Evolutionary conservation across 2,113 vertebrate species (phyloP).

Genomic region (Tamias sibiricus): DNA sequence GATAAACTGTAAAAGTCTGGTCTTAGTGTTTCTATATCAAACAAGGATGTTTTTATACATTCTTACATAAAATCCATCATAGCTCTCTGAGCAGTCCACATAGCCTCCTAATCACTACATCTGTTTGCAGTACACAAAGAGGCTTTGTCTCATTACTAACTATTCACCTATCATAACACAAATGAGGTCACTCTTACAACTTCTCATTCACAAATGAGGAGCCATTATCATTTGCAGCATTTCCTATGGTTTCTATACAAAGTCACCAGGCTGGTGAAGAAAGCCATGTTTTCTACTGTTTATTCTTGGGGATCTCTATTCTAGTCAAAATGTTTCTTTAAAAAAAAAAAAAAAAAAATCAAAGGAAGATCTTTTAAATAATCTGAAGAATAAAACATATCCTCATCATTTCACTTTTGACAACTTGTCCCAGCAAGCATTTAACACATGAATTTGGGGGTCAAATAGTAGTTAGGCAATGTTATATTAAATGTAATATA

Average conservation of each 20-base stretch:
- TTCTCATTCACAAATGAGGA: background rate
- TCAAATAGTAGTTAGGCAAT: background rate
- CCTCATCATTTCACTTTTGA: background rate
- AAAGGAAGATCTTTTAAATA: background rate
- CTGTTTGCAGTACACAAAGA: background rate
- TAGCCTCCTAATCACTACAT: background rate
- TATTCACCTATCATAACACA: background rate
- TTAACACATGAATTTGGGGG: conserved; percentile 46
- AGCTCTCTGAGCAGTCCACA: background rate
- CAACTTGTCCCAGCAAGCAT: background rate
- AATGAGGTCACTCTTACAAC: background rate
- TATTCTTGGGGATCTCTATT: background rate
- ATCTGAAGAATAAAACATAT: background rate
- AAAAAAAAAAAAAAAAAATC: background rate
- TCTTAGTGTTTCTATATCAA: conserved; percentile 13
- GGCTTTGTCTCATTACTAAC: background rate
- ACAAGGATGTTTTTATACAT: background rate
- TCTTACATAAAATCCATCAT: background rate
- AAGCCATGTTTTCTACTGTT: background rate
- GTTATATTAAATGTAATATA: background rate
- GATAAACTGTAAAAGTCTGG: background rate
- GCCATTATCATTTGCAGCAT: background rate
- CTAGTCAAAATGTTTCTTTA: background rate
- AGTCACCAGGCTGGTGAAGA: background rate
- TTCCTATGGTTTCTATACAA: background rate